Conservation (phyloP, 2,113 vertebrate species). For the Excalfactoria chinensis region DNA sequence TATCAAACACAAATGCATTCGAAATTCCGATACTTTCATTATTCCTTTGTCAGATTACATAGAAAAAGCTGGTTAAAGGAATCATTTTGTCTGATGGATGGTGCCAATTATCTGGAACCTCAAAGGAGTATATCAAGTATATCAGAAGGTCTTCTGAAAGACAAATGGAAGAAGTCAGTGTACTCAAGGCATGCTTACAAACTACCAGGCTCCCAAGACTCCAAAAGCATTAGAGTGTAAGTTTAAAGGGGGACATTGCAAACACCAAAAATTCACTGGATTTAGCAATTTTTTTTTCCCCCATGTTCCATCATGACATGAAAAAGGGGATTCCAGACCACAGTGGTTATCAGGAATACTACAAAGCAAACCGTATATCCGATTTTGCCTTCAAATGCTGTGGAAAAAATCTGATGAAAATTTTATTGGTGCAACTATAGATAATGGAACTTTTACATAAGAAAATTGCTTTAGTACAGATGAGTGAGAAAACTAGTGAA, state of each 20-base stretch:
- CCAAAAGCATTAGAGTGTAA: neutral
- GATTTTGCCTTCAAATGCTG: neutral
- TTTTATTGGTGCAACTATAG: neutral
- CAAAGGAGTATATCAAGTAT: neutral
- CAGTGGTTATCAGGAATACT: neutral
- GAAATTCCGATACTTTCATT: neutral
- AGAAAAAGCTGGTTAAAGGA: neutral
- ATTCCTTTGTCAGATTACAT: neutral
- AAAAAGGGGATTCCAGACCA: neutral
- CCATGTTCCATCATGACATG: neutral
- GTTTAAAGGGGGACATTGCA: neutral
- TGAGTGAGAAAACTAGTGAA: neutral
- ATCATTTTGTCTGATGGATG: neutral
- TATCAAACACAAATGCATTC: neutral
- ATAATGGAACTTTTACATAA: neutral
- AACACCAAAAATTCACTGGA: neutral
- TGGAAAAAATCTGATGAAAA: neutral
- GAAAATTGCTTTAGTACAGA: neutral
- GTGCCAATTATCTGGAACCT: neutral
- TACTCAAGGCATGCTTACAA: neutral
- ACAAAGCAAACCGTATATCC: neutral
- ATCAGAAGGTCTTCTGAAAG: neutral
- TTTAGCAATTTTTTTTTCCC: neutral
- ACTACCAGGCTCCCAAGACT: neutral
- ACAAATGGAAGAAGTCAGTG: neutral